Evolutionary conservation across 2,888 invertebrate genomes (phyloP).

Genomic region (Drosophila mettleri): DNA sequence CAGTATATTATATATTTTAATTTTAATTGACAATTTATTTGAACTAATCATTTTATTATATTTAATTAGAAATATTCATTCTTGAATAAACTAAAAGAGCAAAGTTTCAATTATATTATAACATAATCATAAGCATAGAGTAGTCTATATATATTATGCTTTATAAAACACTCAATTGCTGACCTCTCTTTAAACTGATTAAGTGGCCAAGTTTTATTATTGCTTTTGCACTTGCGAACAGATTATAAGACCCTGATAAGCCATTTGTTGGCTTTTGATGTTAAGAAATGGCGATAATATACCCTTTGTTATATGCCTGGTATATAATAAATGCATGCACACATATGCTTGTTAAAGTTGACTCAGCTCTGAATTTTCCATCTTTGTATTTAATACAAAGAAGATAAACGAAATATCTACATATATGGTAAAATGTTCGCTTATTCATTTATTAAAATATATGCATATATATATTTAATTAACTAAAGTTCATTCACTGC

Average conservation of each 20-base stretch:
- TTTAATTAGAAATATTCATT: slow-evolving; percentile 20
- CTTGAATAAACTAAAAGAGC: slow-evolving; percentile 17
- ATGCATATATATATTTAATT: slow-evolving; percentile 15
- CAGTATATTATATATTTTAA: slow-evolving; percentile 16
- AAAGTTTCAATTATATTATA: background rate
- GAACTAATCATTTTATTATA: slow-evolving; percentile 32
- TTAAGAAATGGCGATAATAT: slow-evolving; percentile 14
- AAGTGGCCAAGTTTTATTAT: slow-evolving; percentile 23
- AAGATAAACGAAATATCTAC: slow-evolving; percentile 37
- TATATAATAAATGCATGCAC: background rate
- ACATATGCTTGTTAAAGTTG: slow-evolving; percentile 25
- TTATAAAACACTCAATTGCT: slow-evolving; percentile 14
- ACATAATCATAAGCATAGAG: background rate
- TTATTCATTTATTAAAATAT: slow-evolving; percentile 7
- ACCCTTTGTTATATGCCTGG: slow-evolving; percentile 8
- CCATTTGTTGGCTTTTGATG: slow-evolving; percentile 9
- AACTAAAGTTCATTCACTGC: slow-evolving; percentile 51
- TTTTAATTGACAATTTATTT: slow-evolving; percentile 44
- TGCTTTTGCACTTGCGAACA: slow-evolving; percentile 27
- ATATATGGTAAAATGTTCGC: slow-evolving; percentile 4
- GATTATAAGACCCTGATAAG: slow-evolving; percentile 67
- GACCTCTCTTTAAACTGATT: slow-evolving; percentile 34
- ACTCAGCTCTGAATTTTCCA: slow-evolving; percentile 17
- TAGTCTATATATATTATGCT: background rate
- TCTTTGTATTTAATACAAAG: slow-evolving; percentile 29